Conservation (phyloP, 1,140 invertebrate genomes). For the Hylaeus volcanicus region DNA sequence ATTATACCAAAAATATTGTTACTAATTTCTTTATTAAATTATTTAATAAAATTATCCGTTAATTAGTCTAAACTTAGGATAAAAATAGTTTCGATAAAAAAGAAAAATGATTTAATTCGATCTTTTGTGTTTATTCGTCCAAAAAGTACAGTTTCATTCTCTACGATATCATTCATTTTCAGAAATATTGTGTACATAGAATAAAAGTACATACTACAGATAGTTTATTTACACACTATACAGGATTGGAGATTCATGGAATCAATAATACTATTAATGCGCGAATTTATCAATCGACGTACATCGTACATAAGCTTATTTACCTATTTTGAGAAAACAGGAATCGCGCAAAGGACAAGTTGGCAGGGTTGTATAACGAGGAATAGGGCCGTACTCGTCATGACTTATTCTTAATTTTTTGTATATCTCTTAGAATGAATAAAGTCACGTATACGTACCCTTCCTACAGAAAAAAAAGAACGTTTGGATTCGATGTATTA, state of each 20-base stretch:
- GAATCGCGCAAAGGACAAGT: conserved; percentile 22
- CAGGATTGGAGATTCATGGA: conserved; percentile 48
- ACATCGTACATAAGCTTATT: conserved; percentile 12
- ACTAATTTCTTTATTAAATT: neutral
- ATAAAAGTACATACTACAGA: conserved; percentile 34
- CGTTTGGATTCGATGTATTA: conserved; percentile 46
- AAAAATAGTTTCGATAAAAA: neutral
- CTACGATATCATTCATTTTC: conserved; percentile 36
- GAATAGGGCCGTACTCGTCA: conserved; percentile 5
- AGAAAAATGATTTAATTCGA: conserved; percentile 2
- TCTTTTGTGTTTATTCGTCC: conserved; percentile 35
- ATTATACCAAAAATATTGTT: neutral
- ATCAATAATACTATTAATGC: conserved; percentile 48
- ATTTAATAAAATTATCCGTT: neutral
- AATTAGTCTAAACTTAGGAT: neutral
- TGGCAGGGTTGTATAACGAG: conserved; percentile 9
- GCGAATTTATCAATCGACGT: conserved; percentile 34
- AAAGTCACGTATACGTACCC: conserved; percentile 6
- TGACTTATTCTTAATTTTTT: conserved; percentile 4
- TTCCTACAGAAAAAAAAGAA: conserved; percentile 25
- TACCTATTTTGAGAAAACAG: conserved; percentile 34
- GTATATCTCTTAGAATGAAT: conserved; percentile 18
- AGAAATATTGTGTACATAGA: conserved; percentile 34
- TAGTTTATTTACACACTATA: conserved; percentile 51
- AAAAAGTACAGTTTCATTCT: conserved; percentile 38